Evolutionary conservation across 2,888 invertebrate species (phyloP).

Genomic region (Stramonita haemastoma): DNA sequence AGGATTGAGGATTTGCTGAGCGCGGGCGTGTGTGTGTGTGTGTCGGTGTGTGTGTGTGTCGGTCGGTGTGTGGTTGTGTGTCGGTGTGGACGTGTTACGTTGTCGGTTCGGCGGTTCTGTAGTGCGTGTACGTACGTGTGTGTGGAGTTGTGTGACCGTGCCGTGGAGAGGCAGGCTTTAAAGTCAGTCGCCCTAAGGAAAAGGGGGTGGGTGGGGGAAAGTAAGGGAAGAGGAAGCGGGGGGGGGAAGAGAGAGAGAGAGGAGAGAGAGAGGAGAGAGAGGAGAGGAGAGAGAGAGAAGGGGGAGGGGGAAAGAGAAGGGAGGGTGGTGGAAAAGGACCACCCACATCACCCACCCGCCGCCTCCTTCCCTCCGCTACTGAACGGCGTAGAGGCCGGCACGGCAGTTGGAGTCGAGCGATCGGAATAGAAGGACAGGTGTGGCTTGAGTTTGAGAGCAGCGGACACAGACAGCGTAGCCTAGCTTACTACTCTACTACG

Average conservation of each 20-base stretch:
- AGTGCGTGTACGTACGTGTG: background rate
- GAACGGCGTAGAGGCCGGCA: conserved; percentile 33
- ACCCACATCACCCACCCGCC: conserved; percentile 38
- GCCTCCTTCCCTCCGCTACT: conserved; percentile 31
- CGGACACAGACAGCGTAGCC: background rate
- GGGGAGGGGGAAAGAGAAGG: background rate
- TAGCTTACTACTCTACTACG: no score
- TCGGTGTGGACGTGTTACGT: background rate
- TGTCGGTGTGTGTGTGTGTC: background rate
- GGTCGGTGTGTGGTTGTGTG: background rate
- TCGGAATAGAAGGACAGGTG: conserved; percentile 33
- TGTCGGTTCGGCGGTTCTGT: background rate
- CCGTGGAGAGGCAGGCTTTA: background rate
- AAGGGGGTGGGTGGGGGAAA: background rate
- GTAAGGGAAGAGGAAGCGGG: background rate
- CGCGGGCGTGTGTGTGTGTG: conserved; percentile 20
- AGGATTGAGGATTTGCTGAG: conserved; percentile 31
- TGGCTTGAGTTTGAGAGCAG: background rate
- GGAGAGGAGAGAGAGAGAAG: background rate
- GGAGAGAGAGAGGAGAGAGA: background rate
- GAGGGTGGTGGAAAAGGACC: conserved; percentile 34
- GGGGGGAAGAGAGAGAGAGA: background rate
- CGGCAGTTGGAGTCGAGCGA: conserved; percentile 38
- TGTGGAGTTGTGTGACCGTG: background rate
- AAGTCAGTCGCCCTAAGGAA: background rate